phyloP scores from a whole-genome alignment of 2,797 vertebrate genomes.

The Sebastes hubbsi region DNA sequence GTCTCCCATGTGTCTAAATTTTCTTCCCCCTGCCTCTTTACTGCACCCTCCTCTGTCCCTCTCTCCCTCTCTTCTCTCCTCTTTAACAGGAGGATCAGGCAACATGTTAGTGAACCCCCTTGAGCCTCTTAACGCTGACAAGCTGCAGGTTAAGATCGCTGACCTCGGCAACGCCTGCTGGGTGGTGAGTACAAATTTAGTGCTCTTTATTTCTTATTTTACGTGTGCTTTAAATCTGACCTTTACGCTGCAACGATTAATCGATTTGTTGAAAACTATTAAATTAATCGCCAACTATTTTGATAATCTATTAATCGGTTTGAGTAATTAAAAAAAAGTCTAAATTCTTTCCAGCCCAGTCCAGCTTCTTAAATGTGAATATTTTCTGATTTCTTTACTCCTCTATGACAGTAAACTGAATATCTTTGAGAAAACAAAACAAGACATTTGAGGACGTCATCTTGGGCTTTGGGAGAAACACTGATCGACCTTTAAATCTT shows the following conservation, averaged over 20 bases:
- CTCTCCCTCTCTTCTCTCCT: accelerated
- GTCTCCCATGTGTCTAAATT: neutral
- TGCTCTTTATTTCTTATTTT: neutral
- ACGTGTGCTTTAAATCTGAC: neutral
- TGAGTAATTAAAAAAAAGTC: too few relatives aligned
- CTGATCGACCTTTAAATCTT: neutral
- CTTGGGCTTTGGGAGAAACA: too few relatives aligned
- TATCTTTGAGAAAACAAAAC: too few relatives aligned
- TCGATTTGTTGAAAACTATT: too few relatives aligned
- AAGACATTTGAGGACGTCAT: too few relatives aligned
- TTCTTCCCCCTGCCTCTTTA: neutral
- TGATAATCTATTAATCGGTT: too few relatives aligned
- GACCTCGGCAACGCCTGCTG: conserved; percentile 99
- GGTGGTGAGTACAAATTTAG: conserved; percentile 89
- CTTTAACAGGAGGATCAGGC: conserved; percentile 74
- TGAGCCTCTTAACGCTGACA: conserved; percentile 93
- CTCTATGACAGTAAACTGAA: too few relatives aligned
- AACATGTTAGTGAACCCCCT: conserved; percentile 93
- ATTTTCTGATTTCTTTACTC: too few relatives aligned
- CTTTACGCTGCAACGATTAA: accelerated
- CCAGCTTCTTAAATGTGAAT: too few relatives aligned
- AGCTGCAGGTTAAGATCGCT: conserved; percentile 96
- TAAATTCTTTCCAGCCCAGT: too few relatives aligned
- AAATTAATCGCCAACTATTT: too few relatives aligned
- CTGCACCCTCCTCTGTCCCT: neutral